Percentiles rank a stretch among this genome's conserved stretches.
Evolutionary conservation across 2,797 vertebrate species (phyloP).

Genomic region (Pangasius mekongensis): DNA sequence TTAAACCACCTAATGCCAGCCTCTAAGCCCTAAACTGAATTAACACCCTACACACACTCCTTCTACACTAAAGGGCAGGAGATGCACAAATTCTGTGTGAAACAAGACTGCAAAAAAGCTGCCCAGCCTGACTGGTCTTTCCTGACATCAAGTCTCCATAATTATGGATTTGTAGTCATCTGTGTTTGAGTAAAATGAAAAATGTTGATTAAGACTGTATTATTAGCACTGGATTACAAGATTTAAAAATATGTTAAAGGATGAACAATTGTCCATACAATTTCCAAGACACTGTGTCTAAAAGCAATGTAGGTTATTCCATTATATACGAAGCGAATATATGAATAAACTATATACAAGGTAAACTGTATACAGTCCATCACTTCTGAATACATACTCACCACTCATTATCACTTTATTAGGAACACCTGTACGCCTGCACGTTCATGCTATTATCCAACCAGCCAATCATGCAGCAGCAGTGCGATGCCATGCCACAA

Average conservation of each 20-base stretch:
- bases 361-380: neutral
- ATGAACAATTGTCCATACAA: neutral
- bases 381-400: neutral
- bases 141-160: neutral
- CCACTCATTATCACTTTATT: neutral
- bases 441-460: no score
- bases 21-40: constrained; percentile 9
- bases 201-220: neutral
- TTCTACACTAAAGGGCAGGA: neutral
- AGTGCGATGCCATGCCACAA: neutral
- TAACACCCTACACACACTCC: constrained; percentile 22
- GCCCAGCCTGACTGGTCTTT: neutral
- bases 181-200: neutral
- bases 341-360: neutral
- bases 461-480: neutral
- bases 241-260: neutral
- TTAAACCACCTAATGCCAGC: constrained; percentile 27
- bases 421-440: neutral
- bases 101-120: constrained; percentile 1
- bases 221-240: neutral
- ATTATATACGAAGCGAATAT: no score
- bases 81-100: neutral
- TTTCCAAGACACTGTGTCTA: neutral
- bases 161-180: neutral
- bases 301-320: neutral